Percentiles rank a stretch among this genome's conserved stretches.
phyloP scores from a whole-genome alignment of 1,140 invertebrate genomes.

The Agrypnia vestita region DNA sequence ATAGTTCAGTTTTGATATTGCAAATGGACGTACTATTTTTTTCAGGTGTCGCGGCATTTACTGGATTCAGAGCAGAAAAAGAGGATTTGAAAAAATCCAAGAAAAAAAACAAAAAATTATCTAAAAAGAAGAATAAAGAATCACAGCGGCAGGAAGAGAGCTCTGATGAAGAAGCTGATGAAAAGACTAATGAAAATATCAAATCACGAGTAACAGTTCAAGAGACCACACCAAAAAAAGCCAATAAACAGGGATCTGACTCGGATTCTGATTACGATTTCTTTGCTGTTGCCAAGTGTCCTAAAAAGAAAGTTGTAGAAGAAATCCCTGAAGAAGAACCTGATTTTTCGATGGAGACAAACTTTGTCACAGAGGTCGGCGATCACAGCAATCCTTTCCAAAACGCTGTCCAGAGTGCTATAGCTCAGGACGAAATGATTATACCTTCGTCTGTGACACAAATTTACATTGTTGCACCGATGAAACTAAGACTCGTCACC shows the following conservation, averaged over 20 bases:
- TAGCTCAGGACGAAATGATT: conserved; percentile 80
- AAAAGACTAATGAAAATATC: conserved; percentile 57
- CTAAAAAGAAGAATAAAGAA: not conserved
- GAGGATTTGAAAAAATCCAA: conserved; percentile 42
- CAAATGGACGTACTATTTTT: not conserved
- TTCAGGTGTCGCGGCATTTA: conserved; percentile 50
- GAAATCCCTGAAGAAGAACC: too few relatives aligned
- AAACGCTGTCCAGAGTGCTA: conserved; percentile 67
- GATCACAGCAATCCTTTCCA: conserved; percentile 55
- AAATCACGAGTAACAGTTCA: conserved; percentile 62
- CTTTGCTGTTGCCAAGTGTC: conserved; percentile 68
- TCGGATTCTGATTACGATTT: conserved; percentile 73
- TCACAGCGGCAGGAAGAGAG: conserved; percentile 60
- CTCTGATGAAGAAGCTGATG: conserved; percentile 68
- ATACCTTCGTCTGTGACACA: conserved; percentile 89
- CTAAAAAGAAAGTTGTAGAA: conserved; percentile 55
- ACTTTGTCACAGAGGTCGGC: conserved; percentile 54
- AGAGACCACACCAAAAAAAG: conserved; percentile 60
- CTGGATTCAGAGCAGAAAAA: conserved; percentile 30
- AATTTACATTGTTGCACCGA: conserved; percentile 87
- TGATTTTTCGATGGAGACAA: conserved; percentile 43
- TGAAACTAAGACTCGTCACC: conserved; percentile 90
- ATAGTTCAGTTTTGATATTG: not conserved
- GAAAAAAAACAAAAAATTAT: conserved; percentile 46
- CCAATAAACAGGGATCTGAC: conserved; percentile 61